A percentile compares a stretch with the other conserved stretches of the same genome.
phyloP scores from a whole-genome alignment of 2,888 invertebrate genomes.

The Andrena fulva region DNA sequence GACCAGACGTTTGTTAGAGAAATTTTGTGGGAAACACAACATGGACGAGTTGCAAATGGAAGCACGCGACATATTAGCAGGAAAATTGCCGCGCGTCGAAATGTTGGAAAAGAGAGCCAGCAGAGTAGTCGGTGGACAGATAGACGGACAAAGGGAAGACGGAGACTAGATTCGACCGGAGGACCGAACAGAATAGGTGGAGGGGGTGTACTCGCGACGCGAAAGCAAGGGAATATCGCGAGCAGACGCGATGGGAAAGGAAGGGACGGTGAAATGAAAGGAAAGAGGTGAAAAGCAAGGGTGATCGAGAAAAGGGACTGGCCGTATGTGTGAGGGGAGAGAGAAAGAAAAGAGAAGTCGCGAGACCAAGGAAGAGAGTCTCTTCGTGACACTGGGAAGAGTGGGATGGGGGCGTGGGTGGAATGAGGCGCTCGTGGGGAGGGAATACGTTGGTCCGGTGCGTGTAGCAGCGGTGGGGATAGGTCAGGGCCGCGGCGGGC shows the following conservation, averaged over 20 bases:
- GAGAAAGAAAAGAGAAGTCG: slow-evolving; percentile 53
- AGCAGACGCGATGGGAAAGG: not conserved
- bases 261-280: slow-evolving; percentile 26
- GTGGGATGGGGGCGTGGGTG: slow-evolving; percentile 84
- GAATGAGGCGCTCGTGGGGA: slow-evolving; percentile 75
- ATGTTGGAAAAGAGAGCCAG: not conserved
- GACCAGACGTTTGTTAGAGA: no score
- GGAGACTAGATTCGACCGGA: not conserved
- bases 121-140: not conserved
- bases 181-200: no score
- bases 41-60: no score
- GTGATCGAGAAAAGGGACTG: slow-evolving; percentile 5
- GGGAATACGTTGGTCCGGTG: slow-evolving; percentile 68
- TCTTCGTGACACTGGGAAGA: slow-evolving; percentile 65
- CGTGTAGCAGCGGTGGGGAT: slow-evolving; percentile 71
- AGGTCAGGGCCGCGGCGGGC: slow-evolving; percentile 75
- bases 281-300: slow-evolving; percentile 4
- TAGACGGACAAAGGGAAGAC: not conserved
- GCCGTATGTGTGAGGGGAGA: not conserved
- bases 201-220: slow-evolving; percentile 6
- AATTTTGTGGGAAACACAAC: no score
- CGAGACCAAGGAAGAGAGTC: slow-evolving; percentile 56
- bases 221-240: not conserved
- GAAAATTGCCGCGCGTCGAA: not conserved
- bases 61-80: not conserved